Percentiles rank a stretch among this genome's conserved stretches.
These are phyloP conservation scores for Oplegnathus fasciatus DNA, from an alignment of 2,113 vertebrate genomes.

Conservation along the genomic window DNA sequence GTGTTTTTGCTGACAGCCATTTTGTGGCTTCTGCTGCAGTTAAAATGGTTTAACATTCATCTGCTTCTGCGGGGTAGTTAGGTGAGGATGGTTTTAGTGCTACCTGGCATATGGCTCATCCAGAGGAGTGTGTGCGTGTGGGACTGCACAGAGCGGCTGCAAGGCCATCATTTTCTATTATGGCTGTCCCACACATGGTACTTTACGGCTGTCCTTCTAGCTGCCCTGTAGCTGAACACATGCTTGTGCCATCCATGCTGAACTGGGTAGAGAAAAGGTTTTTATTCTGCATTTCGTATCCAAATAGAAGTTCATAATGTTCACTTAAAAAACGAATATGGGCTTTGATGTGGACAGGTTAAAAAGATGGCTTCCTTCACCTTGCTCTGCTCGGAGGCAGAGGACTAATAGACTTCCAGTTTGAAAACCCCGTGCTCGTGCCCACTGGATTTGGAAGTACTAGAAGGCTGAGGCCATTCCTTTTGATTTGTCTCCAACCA, in stretches of 20 bases:
- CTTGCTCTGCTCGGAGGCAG: constrained; percentile 29
- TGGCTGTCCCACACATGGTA: constrained; percentile 59
- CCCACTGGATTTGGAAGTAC: constrained; percentile 51
- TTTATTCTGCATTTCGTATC: constrained; percentile 9
- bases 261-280: constrained; percentile 6
- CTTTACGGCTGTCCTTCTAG: constrained; percentile 65
- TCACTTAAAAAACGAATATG: constrained; percentile 22
- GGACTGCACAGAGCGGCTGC: constrained; percentile 42
- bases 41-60: constrained; percentile 83
- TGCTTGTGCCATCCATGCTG: constrained; percentile 21
- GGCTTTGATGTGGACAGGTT: constrained; percentile 32
- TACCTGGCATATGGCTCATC: constrained; percentile 76
- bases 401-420: constrained; percentile 31
- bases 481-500: constrained; percentile 57
- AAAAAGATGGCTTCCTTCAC: constrained; percentile 38
- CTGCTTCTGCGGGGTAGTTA: constrained; percentile 71
- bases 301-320: not conserved
- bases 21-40: constrained; percentile 85
- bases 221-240: constrained; percentile 49
- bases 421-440: constrained; percentile 18
- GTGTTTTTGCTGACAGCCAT: constrained; percentile 85
- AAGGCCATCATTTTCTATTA: constrained; percentile 74
- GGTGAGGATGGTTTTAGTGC: constrained; percentile 76
- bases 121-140: constrained; percentile 51
- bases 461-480: constrained; percentile 26